phyloP scores from a whole-genome alignment of 1,140 invertebrate species.

The Trachelipus rathkii region DNA sequence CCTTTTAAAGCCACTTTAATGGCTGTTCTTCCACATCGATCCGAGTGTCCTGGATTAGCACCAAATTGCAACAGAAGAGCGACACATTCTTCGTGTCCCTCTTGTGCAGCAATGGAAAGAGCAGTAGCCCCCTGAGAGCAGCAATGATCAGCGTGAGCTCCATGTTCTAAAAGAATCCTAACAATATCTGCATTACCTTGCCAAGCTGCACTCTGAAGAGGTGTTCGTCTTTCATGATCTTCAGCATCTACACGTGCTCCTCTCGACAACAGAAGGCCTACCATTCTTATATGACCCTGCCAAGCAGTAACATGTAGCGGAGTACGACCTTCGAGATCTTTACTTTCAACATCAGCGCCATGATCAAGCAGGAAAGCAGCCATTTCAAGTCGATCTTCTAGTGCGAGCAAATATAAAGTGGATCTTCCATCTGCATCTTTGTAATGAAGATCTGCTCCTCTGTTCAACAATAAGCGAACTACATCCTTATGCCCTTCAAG shows the following conservation, averaged over 20 bases:
- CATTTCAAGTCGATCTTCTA: conserved; percentile 84
- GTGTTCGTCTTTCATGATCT: conserved; percentile 82
- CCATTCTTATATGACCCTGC: conserved; percentile 89
- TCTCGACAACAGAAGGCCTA: conserved; percentile 71
- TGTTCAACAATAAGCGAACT: conserved; percentile 65
- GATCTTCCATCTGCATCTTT: conserved; percentile 87
- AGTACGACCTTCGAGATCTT: conserved; percentile 85
- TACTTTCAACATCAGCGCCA: conserved; percentile 74
- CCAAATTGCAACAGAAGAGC: conserved; percentile 77
- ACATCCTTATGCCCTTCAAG: conserved; percentile 79
- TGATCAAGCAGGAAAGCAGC: conserved; percentile 75
- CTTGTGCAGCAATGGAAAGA: conserved; percentile 62
- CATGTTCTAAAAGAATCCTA: conserved; percentile 69
- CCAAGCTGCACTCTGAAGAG: conserved; percentile 91
- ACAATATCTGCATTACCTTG: conserved; percentile 84
- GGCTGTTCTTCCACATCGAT: conserved; percentile 79
- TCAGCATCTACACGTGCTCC: conserved; percentile 80
- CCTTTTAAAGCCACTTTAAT: conserved; percentile 72
- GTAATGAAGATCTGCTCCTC: conserved; percentile 81
- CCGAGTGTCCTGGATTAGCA: conserved; percentile 84
- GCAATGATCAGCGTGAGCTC: conserved; percentile 76
- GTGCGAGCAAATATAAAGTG: conserved; percentile 82
- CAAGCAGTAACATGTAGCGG: conserved; percentile 88
- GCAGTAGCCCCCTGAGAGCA: conserved; percentile 89
- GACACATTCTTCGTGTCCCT: conserved; percentile 89